These are phyloP conservation scores for Epinephelus cyanopodus DNA, from an alignment of 2,113 vertebrate genomes.

Conservation along the genomic window DNA sequence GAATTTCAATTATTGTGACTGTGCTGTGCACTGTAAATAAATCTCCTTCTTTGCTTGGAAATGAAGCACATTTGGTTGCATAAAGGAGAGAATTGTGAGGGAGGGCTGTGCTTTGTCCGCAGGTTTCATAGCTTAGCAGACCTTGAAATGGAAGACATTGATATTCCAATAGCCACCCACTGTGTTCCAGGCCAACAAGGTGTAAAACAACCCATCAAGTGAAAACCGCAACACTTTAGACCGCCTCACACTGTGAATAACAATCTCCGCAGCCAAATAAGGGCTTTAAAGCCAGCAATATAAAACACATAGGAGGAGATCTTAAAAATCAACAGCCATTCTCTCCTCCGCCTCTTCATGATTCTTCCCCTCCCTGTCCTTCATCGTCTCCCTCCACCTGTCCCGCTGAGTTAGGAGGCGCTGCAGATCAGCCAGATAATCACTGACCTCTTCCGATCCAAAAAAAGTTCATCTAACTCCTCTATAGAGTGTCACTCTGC, in stretches of 20 bases:
- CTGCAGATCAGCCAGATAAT: slow-evolving; percentile 54
- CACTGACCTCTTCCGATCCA: slow-evolving; percentile 38
- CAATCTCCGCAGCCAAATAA: slow-evolving; percentile 12
- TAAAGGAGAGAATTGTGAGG: background rate
- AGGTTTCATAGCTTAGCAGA: slow-evolving; percentile 24
- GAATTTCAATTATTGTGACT: background rate
- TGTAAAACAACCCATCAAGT: slow-evolving; percentile 49
- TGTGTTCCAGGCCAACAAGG: slow-evolving; percentile 34
- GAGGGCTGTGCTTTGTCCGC: slow-evolving; percentile 16
- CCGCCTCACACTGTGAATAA: slow-evolving; percentile 32
- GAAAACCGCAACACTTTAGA: slow-evolving; percentile 19
- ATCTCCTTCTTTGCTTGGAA: background rate
- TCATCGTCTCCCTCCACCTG: background rate
- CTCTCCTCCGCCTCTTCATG: background rate
- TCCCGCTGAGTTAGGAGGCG: slow-evolving; percentile 34
- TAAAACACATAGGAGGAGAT: background rate
- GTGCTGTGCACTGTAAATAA: background rate
- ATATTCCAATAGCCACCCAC: slow-evolving; percentile 41
- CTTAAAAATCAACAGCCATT: background rate
- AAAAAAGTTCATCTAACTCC: slow-evolving; percentile 41
- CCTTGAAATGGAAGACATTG: slow-evolving; percentile 49
- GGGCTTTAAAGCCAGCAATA: slow-evolving; percentile 4
- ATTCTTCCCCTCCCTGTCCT: background rate
- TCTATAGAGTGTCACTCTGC: slow-evolving; percentile 26
- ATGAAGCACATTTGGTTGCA: background rate